Percentiles rank a stretch among this genome's conserved stretches.
phyloP scores from a whole-genome alignment of 2,113 vertebrate species.

The Chaenogobius annularis region DNA sequence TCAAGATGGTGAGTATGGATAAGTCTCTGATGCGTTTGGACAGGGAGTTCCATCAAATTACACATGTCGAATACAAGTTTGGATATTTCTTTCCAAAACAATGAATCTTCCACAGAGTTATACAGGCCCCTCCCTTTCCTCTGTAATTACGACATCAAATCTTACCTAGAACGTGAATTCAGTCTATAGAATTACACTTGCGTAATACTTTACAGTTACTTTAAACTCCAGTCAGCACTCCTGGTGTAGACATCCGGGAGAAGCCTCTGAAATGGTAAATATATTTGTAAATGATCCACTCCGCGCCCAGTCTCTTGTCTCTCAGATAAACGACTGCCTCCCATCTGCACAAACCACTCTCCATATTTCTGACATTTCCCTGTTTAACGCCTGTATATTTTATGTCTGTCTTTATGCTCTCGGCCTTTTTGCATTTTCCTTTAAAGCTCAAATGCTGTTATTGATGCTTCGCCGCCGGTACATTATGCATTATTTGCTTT shows the following conservation, averaged over 20 bases:
- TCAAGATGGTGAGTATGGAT: too few relatives aligned
- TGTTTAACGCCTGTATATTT: conserved; percentile 82
- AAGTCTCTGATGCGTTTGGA: too few relatives aligned
- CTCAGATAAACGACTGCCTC: conserved; percentile 80
- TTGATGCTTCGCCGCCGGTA: conserved; percentile 92
- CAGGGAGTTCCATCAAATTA: too few relatives aligned
- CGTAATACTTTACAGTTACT: background rate
- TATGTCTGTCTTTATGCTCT: conserved; percentile 73
- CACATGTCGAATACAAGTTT: too few relatives aligned
- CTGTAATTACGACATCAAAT: too few relatives aligned
- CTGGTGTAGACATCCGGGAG: conserved; percentile 30
- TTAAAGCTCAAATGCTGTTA: conserved; percentile 91
- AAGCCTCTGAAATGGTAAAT: conserved; percentile 72
- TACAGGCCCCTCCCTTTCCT: too few relatives aligned
- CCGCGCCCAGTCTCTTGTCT: conserved; percentile 68
- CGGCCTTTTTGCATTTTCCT: conserved; percentile 85
- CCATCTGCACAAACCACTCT: conserved; percentile 73
- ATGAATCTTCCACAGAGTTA: too few relatives aligned
- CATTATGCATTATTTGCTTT: conserved; percentile 99
- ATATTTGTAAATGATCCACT: conserved; percentile 77
- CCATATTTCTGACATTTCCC: conserved; percentile 83
- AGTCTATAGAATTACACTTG: background rate
- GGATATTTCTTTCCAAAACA: too few relatives aligned
- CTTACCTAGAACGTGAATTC: too few relatives aligned
- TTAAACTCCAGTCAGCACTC: background rate